These are phyloP conservation scores for Xestoiulus laeticollis DNA, from an alignment of 2,888 invertebrate genomes.

Conservation along the genomic window DNA sequence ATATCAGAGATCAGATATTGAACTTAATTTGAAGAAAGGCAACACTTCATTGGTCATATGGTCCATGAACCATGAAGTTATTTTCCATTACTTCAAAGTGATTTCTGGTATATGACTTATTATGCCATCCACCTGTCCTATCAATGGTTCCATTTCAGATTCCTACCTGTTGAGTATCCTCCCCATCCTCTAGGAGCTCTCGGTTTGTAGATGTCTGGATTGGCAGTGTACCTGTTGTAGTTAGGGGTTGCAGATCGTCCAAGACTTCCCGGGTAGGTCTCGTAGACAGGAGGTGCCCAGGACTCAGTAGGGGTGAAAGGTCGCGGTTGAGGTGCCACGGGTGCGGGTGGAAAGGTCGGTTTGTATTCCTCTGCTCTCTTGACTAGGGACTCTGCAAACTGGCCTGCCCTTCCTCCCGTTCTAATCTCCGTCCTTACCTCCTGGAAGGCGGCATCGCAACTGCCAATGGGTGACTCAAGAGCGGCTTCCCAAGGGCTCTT, in stretches of 20 bases:
- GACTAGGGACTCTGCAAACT: neutral
- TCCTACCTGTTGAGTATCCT: constrained; percentile 53
- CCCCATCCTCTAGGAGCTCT: constrained; percentile 68
- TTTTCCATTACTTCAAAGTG: no score
- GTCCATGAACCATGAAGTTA: no score
- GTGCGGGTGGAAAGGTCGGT: neutral
- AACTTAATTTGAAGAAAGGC: no score
- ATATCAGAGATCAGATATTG: no score
- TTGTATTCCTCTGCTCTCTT: constrained; percentile 40
- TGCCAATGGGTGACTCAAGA: constrained; percentile 71
- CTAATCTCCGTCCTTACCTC: constrained; percentile 63
- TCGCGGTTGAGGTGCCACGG: neutral
- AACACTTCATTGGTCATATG: no score
- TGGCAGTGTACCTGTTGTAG: constrained; percentile 46
- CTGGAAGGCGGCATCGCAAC: constrained; percentile 75
- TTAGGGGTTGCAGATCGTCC: neutral
- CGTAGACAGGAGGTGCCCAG: constrained; percentile 46
- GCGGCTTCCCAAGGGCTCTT: constrained; percentile 79
- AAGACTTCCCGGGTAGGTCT: constrained; percentile 54
- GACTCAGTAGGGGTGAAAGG: constrained; percentile 50
- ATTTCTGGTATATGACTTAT: no score
- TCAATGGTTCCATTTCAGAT: no score
- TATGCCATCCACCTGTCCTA: no score
- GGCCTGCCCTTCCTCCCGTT: neutral
- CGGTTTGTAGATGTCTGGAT: constrained; percentile 65